A percentile compares a stretch with the other conserved stretches of the same genome.
phyloP scores from a whole-genome alignment of 2,797 vertebrate species.

The Syncerus caffer region DNA sequence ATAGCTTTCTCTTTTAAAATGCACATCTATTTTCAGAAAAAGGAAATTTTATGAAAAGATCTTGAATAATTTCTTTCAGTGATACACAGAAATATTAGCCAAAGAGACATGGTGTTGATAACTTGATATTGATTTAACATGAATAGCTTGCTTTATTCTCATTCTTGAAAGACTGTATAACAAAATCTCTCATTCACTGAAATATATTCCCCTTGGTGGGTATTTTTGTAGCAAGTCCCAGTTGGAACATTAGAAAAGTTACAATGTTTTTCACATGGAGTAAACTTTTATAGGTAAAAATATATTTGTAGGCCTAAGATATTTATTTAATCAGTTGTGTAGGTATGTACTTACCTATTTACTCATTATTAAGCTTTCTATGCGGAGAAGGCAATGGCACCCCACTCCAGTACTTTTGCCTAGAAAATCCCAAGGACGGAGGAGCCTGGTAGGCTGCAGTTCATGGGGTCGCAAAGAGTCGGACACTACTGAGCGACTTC shows the following conservation, averaged over 20 bases:
- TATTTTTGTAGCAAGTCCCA: slow-evolving; percentile 15
- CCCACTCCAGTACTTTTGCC: too few species aligned
- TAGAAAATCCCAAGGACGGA: too few species aligned
- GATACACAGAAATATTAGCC: not conserved
- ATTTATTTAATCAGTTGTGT: not conserved
- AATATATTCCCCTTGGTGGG: not conserved
- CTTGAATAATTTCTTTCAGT: slow-evolving; percentile 1
- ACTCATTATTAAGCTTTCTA: not conserved
- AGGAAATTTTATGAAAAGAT: not conserved
- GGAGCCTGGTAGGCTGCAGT: too few species aligned
- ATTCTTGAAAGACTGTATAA: slow-evolving; percentile 13
- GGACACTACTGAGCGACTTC: too few species aligned
- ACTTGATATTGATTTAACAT: slow-evolving; percentile 36
- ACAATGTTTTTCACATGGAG: not conserved
- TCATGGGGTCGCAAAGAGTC: too few species aligned
- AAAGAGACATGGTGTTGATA: not conserved
- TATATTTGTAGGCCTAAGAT: not conserved
- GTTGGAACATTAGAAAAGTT: not conserved
- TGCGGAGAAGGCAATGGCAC: too few species aligned
- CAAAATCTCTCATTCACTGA: not conserved
- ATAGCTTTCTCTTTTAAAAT: slow-evolving; percentile 9
- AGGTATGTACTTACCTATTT: not conserved
- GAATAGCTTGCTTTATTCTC: not conserved
- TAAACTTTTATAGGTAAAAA: not conserved
- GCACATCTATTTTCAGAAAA: not conserved